These are phyloP conservation scores for Mesocentrotus franciscanus DNA, from an alignment of 53 echinoderm and acorn worm species.

Conservation along the genomic window DNA sequence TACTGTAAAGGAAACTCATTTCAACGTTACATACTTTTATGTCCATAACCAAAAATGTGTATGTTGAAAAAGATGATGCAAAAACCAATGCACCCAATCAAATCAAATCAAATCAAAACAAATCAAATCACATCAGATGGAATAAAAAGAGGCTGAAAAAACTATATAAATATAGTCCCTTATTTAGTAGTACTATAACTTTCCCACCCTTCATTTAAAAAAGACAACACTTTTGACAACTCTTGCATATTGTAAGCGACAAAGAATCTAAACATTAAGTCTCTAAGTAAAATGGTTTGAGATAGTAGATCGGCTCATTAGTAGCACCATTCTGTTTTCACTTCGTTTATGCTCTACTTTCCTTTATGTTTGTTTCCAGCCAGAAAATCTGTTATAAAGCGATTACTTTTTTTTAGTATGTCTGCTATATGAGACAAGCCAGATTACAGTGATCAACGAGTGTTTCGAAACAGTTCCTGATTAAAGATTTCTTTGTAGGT, in stretches of 20 bases:
- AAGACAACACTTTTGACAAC: neutral
- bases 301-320: neutral
- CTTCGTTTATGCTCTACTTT: neutral
- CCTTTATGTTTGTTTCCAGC: neutral
- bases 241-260: neutral
- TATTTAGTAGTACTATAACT: neutral
- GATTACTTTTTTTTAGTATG: neutral
- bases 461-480: neutral
- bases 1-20: too few species aligned
- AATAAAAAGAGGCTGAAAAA: neutral
- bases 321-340: neutral
- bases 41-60: too few species aligned
- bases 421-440: neutral
- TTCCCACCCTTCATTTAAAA: neutral
- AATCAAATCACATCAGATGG: too few species aligned
- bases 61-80: too few species aligned
- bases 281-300: neutral
- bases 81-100: too few species aligned
- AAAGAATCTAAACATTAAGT: neutral
- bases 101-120: too few species aligned
- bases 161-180: neutral
- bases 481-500: too few species aligned
- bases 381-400: slow-evolving; percentile 6
- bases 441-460: neutral
- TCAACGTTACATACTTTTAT: too few species aligned